Evolutionary conservation across 2,113 vertebrate genomes (phyloP), one percentile per base, ranked within the genome.

Genomic region (Hippocampus zosterae): DNA sequence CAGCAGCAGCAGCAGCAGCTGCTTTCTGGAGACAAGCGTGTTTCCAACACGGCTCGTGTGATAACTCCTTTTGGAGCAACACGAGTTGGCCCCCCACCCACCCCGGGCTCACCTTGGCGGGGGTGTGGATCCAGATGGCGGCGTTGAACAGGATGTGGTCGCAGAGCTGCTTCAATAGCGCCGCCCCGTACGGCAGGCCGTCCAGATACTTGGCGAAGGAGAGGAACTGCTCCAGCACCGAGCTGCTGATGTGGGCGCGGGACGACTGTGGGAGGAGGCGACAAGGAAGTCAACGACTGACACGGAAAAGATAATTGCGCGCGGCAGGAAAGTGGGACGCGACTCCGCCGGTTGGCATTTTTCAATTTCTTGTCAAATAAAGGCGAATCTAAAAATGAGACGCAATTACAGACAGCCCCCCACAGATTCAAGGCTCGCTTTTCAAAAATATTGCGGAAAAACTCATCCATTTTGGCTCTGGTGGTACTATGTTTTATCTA

Each of bases 111-210:
- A 98, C 97, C 94, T 98, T 98, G 76, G 96, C 95, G 68, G 97
- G 97, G 0, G 96, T 98, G 82, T 98, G 94, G 88, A 99, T 98
- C 97, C 97, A 99, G 89, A 99, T 98, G 84, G 97, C 96, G 21
- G 97, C 94, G 81, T 98, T 99, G 90, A 99, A 98, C 81, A 99
- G 92, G 80, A 98, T 94, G 73, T 99, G 97, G 90, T 99, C 97
- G 84, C 97, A 99, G 72, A 99, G 94, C 82, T 99, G 97, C 80
- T 98, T 98, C 70, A 99, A 83, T 40, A 99, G 91, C 11, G 97
- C 95, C 21, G 97, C 97, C 68, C 97, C 97, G 15, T 98, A 96
- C 62, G 95, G 92, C 68, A 99, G 90, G 16, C 95, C 94, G 65
- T 99, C 97, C 64, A 99, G 93, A 84, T 98, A 98, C 83, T 98